Evolutionary conservation across 2,888 invertebrate species (phyloP), one percentile per base, ranked within the genome.

Genomic region (Rugalucina vietnamica): DNA sequence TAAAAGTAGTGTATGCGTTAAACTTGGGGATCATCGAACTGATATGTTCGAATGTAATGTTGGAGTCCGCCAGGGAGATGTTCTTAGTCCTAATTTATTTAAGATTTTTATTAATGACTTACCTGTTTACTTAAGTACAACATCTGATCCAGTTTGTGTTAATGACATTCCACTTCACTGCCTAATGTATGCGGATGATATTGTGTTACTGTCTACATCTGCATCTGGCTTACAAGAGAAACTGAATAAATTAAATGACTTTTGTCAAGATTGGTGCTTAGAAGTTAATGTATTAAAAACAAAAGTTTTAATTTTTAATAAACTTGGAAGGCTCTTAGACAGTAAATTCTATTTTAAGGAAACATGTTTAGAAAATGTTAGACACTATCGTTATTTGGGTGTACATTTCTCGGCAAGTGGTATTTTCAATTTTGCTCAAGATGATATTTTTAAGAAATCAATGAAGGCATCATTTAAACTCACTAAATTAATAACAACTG

Each of bases 91-190:
- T 43, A 43, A 43, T 29, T 37, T 76, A 34, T 43, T 76, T 76
- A 65, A 27, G 43, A 32, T 69, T 18, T 76, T 76, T 76, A 76
- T 69, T 18, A 65, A 69, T 69, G 76, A 76, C 39, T 27, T 76
- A 3, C 60, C 60, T 60, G 3, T 29, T 5, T 60, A 60, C 14
- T 27, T 60, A 14, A 60, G 29, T 27, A 29, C 24, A 24, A 8
- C 60, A 12, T 18, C 43, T 43, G 43, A 43, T 43, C 43, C 43
- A 43, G 43, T 43, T 43, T 18, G 8, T 43, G 18, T 43, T 43
- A 65, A 65, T 34, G 21, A 29, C 21, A 21, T 65, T 18, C 12
- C 65, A 65, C 32, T 65, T 65, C 32, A 34, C 34, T 65, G 65
- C 21, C 34, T 65, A 34, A 65, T 65, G 65, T 65, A 65, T 54